These are phyloP conservation scores for Synanthedon andrenaeformis DNA, from an alignment of 2,888 invertebrate species.

Conservation along the genomic window DNA sequence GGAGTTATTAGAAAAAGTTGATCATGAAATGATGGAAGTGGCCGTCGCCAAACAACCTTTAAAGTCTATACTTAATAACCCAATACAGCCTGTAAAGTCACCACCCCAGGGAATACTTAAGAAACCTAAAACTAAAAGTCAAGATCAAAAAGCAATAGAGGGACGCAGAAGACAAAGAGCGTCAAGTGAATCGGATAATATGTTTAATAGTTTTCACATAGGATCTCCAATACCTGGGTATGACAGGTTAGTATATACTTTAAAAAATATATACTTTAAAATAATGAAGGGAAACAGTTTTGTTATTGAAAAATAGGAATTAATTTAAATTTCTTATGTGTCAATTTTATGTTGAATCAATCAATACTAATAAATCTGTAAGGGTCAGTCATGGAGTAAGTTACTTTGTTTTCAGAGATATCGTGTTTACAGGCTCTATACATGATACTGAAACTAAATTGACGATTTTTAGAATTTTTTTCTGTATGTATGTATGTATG, in stretches of 20 bases:
- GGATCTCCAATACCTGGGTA: slow-evolving; percentile 42
- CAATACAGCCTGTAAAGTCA: slow-evolving; percentile 32
- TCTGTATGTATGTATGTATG: too few species aligned
- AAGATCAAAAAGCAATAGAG: slow-evolving; percentile 38
- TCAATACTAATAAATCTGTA: too few species aligned
- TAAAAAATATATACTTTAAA: slow-evolving; percentile 3
- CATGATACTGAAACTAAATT: too few species aligned
- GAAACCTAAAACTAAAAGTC: slow-evolving; percentile 48
- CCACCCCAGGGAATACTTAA: slow-evolving; percentile 54
- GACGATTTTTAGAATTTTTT: too few species aligned
- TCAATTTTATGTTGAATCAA: too few species aligned
- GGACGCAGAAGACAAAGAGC: slow-evolving; percentile 59
- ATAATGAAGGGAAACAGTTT: neutral
- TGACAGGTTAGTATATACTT: slow-evolving; percentile 38
- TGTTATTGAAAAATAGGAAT: neutral
- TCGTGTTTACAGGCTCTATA: too few species aligned
- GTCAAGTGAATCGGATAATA: slow-evolving; percentile 62
- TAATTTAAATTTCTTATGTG: too few species aligned
- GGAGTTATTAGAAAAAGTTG: slow-evolving; percentile 54
- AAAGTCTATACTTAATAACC: slow-evolving; percentile 62
- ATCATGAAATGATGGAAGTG: slow-evolving; percentile 55
- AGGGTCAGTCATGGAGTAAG: too few species aligned
- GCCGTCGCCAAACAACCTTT: slow-evolving; percentile 47
- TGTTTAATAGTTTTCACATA: slow-evolving; percentile 36
- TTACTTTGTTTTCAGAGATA: too few species aligned